Evolutionary conservation across 2,113 vertebrate species (phyloP), one percentile per base, ranked within the genome.

Genomic region (Tauraco erythrolophus): DNA sequence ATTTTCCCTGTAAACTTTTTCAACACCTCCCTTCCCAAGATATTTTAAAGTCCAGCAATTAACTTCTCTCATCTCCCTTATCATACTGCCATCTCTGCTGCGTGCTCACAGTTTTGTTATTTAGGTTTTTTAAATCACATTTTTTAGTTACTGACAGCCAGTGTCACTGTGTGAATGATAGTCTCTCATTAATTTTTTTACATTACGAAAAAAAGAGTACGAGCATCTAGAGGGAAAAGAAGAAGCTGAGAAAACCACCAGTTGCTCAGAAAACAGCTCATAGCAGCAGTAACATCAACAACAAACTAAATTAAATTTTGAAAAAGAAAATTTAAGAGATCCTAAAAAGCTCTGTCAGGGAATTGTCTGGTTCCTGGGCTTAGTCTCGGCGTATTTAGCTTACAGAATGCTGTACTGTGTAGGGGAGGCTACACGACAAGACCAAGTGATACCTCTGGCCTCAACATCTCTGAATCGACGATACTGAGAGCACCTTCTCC

Each of bases 101-200:
- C 2, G 5, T 21, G 74, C 65, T 66, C 70, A 23, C 50, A 11
- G 41, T 28, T 66, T 46, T 24, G 46, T 66, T 84, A 69, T 16
- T 92, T 43, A 23, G 0, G 12, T 48, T 88, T 81, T 68, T 60
- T 10, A 78, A 83, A 86, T 51, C 8, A 1, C 58, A 41, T 69
- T 92, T 7, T 16, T 79, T 89, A 64, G 25, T 46, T 77, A n/a
- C 84, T 88, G 93, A 78, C 90, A 93, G 91, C 19, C 87, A 45
- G 65, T 74, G 84, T 39, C 81, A 66, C 48, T 2, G 1, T 10
- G 57, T 82, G 84, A 94, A 43, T 61, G 86, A 92, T 24, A 75
- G 69, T 51, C 65, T 60, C 92, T 84, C 74, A 72, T 96, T 95
- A 97, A 97, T 95, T 97, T 66, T 70, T 91, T 89, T 88, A 89